Conservation (phyloP, 1,140 invertebrate species). For the Andricus grossulariae region DNA sequence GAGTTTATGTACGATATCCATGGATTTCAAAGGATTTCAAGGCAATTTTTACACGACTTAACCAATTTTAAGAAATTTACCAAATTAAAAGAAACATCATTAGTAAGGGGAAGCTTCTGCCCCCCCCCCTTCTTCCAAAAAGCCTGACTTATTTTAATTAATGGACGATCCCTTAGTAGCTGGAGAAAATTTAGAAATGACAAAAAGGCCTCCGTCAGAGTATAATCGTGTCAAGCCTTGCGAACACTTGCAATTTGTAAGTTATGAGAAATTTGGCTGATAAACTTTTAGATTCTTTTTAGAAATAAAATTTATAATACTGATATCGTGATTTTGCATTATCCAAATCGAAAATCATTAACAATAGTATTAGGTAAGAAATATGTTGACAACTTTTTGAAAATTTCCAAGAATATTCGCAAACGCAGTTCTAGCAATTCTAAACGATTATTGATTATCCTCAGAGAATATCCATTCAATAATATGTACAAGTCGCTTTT, state of each 20-base stretch:
- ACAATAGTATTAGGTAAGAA: background rate
- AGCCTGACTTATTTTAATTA: no score
- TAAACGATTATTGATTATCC: slow-evolving; percentile 26
- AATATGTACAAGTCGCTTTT: slow-evolving; percentile 20
- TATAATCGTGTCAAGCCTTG: background rate
- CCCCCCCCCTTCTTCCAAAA: no score
- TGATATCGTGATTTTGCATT: background rate
- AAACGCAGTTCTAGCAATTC: slow-evolving; percentile 25
- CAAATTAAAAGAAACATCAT: no score
- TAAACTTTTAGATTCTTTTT: background rate
- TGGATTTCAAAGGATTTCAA: no score
- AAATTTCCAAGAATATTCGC: background rate
- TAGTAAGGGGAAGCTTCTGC: no score
- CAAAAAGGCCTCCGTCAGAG: no score
- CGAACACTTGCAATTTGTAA: background rate
- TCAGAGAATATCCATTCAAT: slow-evolving; percentile 18
- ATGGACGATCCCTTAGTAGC: no score
- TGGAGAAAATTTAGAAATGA: no score
- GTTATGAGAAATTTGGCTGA: background rate
- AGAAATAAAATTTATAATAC: slow-evolving; percentile 20
- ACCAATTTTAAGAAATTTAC: no score
- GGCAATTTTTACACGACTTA: no score
- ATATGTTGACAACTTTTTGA: background rate
- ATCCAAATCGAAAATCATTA: background rate
- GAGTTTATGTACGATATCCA: no score